Percentiles rank a stretch among this genome's conserved stretches.
These are phyloP conservation scores for Sphecodes monilicornis DNA, from an alignment of 2,888 invertebrate species.

Conservation along the genomic window DNA sequence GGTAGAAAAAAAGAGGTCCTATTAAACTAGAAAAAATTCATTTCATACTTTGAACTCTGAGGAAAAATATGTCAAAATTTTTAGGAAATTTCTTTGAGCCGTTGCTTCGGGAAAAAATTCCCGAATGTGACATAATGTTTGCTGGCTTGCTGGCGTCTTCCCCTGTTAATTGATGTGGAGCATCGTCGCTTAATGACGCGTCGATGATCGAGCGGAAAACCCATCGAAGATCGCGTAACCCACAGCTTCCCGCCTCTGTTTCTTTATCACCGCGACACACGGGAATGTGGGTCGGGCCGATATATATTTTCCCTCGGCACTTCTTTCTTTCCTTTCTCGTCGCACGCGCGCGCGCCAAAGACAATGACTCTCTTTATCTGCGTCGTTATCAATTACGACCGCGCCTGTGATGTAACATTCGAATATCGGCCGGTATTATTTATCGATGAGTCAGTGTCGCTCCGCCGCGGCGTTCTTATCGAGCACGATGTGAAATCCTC, in stretches of 20 bases:
- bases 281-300: not conserved
- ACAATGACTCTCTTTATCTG: conserved; percentile 50
- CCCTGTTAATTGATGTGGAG: not conserved
- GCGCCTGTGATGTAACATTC: conserved; percentile 37
- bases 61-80: too few species aligned
- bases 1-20: not conserved
- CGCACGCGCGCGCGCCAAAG: conserved; percentile 4
- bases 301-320: not conserved
- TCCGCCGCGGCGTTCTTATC: not conserved
- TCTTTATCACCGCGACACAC: conserved; percentile 17
- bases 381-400: conserved; percentile 51
- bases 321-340: not conserved
- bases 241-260: not conserved
- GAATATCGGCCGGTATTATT: conserved; percentile 38
- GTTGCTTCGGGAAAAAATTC: not conserved
- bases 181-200: conserved; percentile 8
- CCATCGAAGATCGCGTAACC: conserved; percentile 29
- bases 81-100: not conserved
- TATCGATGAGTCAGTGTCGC: conserved; percentile 36
- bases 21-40: too few species aligned
- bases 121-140: not conserved
- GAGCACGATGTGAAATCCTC: not conserved
- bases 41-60: too few species aligned
- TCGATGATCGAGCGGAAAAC: conserved; percentile 23
- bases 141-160: not conserved